phyloP scores from a whole-genome alignment of 2,113 vertebrate genomes.

The Climacteris rufus region DNA sequence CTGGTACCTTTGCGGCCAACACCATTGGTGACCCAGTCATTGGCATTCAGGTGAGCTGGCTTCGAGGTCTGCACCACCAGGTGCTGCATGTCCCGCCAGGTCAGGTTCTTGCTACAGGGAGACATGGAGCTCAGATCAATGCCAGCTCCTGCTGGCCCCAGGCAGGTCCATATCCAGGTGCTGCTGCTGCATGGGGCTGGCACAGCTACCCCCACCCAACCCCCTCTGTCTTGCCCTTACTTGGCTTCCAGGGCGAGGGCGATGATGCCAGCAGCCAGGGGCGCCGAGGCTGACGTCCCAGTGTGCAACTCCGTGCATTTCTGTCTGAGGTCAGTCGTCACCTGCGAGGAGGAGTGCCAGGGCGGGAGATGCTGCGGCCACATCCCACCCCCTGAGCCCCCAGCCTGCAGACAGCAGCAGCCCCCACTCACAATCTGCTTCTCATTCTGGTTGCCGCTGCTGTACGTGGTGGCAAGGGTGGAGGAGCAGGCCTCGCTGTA shows the following conservation, averaged over 20 bases:
- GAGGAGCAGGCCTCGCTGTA: conserved; percentile 99
- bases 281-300: conserved; percentile 92
- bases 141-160: background rate
- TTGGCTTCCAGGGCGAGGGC: conserved; percentile 96
- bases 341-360: conserved; percentile 56
- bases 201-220: background rate
- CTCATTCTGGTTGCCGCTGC: conserved; percentile 94
- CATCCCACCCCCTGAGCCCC: rapidly evolving
- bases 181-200: rapidly evolving
- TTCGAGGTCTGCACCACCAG: conserved; percentile 92
- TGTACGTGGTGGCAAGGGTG: conserved; percentile 96
- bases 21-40: conserved; percentile 92
- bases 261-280: conserved; percentile 94
- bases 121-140: background rate
- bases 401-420: rapidly evolving
- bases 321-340: conserved; percentile 93
- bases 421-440: conserved; percentile 91
- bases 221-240: conserved; percentile 68
- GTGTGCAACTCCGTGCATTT: conserved; percentile 97
- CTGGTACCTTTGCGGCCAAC: conserved; percentile 89
- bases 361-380: background rate
- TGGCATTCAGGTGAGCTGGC: conserved; percentile 88
- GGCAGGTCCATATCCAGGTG: rapidly evolving
- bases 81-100: conserved; percentile 99
- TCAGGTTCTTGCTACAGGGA: conserved; percentile 86